Conservation (phyloP, 2,797 vertebrate genomes). For the Spatula versicolor region DNA sequence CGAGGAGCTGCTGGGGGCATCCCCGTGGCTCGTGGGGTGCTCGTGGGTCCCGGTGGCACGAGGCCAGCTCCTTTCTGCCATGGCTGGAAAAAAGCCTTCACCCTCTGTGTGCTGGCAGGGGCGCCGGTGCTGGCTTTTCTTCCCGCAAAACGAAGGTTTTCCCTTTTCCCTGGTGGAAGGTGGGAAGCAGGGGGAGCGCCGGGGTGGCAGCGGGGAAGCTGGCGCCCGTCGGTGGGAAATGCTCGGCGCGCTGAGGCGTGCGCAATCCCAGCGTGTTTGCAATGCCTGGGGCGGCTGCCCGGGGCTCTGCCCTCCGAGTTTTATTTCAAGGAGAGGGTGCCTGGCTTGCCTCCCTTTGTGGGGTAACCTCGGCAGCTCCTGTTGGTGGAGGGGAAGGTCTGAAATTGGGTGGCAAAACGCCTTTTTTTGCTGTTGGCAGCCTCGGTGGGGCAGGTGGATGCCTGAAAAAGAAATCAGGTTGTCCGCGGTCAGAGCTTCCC, state of each 20-base stretch:
- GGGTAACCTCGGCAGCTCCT: accelerated
- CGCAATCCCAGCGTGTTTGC: background rate
- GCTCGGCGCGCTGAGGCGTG: accelerated
- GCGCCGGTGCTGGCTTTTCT: background rate
- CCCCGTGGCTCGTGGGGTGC: background rate
- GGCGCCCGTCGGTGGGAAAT: background rate
- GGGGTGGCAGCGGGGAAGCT: accelerated
- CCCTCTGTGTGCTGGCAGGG: background rate
- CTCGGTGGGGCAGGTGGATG: background rate
- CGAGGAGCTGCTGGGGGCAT: too few species aligned
- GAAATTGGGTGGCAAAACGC: background rate
- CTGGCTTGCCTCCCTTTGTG: background rate
- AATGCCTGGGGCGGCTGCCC: background rate
- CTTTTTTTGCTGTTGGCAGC: background rate
- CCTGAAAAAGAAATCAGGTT: background rate
- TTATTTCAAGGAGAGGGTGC: background rate
- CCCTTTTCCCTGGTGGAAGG: background rate
- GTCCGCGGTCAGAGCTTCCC: background rate
- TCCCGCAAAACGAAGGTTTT: background rate
- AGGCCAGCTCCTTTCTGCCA: background rate
- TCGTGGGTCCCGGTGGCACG: too few species aligned
- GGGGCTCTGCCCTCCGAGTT: background rate
- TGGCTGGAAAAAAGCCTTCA: background rate
- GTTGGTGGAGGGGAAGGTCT: background rate
- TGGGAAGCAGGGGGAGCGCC: background rate